Evolutionary conservation across 2,113 vertebrate genomes (phyloP), one percentile per base, ranked within the genome.

Genomic region (Herpailurus yagouaroundi): DNA sequence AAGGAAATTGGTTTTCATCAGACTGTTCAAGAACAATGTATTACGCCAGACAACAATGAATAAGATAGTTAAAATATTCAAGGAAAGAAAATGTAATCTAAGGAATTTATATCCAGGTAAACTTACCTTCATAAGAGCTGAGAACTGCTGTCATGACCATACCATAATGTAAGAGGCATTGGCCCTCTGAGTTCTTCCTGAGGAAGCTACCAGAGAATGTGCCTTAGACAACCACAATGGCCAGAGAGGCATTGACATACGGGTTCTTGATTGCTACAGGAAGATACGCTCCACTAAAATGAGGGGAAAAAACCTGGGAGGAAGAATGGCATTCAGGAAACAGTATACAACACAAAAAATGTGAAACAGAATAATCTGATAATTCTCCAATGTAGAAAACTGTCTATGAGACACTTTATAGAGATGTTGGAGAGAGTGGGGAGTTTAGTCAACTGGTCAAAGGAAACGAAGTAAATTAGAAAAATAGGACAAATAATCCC

Each of bases 1-100:
- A 95, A 84, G 8, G 18, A 96, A 74, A 76, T 14, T 33, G 15
- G 29, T 79, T 96, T 81, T 96, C 33, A 91, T 68, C 45, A 45
- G 3, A 91, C 36, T 1, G 6, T 79, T 48, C 21, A 41, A 77
- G 52, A 96, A 4, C 19, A 66, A 38, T 73, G 33, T 36, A 9
- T 66, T 81, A 57, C 41, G 77, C 31, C 19, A 66, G 68, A 83
- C 41, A 52, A 52, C 79, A 85, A 85, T 48, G 38, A 11, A 33
- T 45, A n/a, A 38, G 23, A 45, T 82, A 55, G 84, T 69, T 90
- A 85, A 80, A 69, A 81, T 64, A 91, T 2, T 60, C n/a, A 41
- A 88, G 33, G 85, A 88, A 77, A 89, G n/a, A 79, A 84, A 92
- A 52, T 21, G 19, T 71, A 81, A 74, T 14, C 1, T 68, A 94